Base-by-base conservation (phyloP, 1,140 invertebrate species). In the Drosophila insularis region DNA sequence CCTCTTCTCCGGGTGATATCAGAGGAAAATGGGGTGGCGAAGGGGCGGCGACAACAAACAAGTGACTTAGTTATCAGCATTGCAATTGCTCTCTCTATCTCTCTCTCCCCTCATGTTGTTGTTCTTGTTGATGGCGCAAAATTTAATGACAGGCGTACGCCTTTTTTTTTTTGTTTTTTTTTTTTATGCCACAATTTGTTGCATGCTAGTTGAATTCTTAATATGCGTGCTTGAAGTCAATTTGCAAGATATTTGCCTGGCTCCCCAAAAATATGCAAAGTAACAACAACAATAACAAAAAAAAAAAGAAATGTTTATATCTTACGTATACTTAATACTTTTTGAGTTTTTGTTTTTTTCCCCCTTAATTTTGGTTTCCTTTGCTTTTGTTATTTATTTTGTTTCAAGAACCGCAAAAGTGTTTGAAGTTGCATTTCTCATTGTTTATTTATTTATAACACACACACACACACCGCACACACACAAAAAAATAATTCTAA, bases 81-180 rank as follows among this genome's bases (percentile, higher is more conserved):
- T 63, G 60, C 63, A 23, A 62, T 61, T 68, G 55, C 54, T 62
- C 21, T 37, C 62, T 59, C 13, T 64, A 4, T 27, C 27, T 27
- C 27, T 5, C 27, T 27, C 27, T 27, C 27, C 27, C 27, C 6
- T 27, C 1, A 21, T 60, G 60, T n/a, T 68, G 39, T 68, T 50
- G 43, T 50, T 21, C 43, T 68, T 35, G 58, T 63, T 54, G 55
- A 55, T 58, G 81, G 78, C 82, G 78, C 82, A 78, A 86, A 86
- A 86, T 81, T 75, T 86, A 87, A 86, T 86, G 81, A 86, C 78
- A 86, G 68, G 74, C 71, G 74, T 72, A 78, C 81, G 78, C 81
- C 78, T 81, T 77, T 77, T 68, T 81, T 31, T 35, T 35, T 4
- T 35, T 35, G 7, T 35, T 10, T 35, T 0, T 35, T 35, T 7